phyloP scores from a whole-genome alignment of 2,888 invertebrate genomes.

The Troides aeacus region DNA sequence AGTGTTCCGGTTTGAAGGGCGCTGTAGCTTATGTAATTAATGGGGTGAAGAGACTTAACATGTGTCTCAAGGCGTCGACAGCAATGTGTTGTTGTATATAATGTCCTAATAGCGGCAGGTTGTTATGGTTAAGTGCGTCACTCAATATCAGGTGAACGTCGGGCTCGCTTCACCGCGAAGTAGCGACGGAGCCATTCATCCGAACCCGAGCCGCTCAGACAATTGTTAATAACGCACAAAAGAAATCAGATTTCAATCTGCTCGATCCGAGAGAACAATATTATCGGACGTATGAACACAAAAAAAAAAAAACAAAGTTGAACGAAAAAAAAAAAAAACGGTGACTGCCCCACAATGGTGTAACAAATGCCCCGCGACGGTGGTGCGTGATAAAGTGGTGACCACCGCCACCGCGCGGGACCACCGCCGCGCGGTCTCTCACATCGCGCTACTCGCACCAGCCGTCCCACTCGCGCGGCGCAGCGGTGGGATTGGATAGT shows the following conservation, averaged over 20 bases:
- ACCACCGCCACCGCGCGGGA: slow-evolving; percentile 35
- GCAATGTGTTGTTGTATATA: too few relatives aligned
- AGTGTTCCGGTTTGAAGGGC: too few relatives aligned
- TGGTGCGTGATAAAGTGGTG: slow-evolving; percentile 33
- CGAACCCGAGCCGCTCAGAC: slow-evolving; percentile 31
- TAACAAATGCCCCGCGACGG: slow-evolving; percentile 50
- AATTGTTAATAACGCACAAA: slow-evolving; percentile 42
- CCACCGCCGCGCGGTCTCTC: slow-evolving; percentile 37
- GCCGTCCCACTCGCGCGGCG: slow-evolving; percentile 28
- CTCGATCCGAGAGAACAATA: slow-evolving; percentile 61
- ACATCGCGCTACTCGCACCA: too few relatives aligned
- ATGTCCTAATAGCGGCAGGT: too few relatives aligned
- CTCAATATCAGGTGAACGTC: too few relatives aligned
- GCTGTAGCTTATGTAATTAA: too few relatives aligned
- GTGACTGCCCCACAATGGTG: slow-evolving; percentile 50
- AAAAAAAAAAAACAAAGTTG: slow-evolving; percentile 33
- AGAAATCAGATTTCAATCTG: slow-evolving; percentile 55
- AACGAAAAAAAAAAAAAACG: slow-evolving; percentile 39
- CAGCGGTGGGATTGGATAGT: slow-evolving; percentile 40
- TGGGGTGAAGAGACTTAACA: too few relatives aligned
- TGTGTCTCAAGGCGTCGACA: too few relatives aligned
- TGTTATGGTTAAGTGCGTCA: too few relatives aligned
- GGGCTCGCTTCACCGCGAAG: too few relatives aligned
- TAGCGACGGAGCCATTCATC: too few relatives aligned
- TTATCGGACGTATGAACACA: slow-evolving; percentile 50